Conservation (phyloP, 2,888 invertebrate genomes). For the Nemotelus nigrinus region DNA sequence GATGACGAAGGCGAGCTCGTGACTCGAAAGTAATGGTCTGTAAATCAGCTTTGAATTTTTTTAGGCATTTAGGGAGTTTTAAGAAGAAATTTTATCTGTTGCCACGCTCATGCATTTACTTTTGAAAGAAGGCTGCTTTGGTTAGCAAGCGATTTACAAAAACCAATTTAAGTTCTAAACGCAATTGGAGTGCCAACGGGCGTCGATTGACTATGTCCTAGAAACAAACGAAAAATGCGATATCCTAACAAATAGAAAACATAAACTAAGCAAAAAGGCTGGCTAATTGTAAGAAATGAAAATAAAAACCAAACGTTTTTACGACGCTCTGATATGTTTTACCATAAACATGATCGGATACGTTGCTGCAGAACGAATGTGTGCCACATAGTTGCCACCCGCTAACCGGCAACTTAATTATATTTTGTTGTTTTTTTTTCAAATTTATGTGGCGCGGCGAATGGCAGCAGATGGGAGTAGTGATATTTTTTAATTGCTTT, state of each 20-base stretch:
- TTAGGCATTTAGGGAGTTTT: conserved; percentile 34
- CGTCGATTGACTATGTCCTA: conserved; percentile 33
- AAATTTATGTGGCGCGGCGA: neutral
- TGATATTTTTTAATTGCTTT: no score
- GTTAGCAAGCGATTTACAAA: neutral
- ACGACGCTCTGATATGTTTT: conserved; percentile 19
- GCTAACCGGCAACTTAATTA: neutral
- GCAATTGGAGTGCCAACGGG: conserved; percentile 35
- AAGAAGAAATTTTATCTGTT: conserved; percentile 39
- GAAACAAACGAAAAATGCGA: conserved; percentile 22
- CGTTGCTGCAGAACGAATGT: no score
- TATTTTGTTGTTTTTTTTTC: conserved; percentile 7
- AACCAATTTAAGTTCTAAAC: conserved; percentile 30
- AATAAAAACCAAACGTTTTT: conserved; percentile 1
- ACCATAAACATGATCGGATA: neutral
- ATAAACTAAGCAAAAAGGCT: conserved; percentile 40
- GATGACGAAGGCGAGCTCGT: conserved; percentile 67
- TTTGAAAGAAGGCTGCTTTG: neutral
- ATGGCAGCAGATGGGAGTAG: neutral
- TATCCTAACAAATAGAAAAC: conserved; percentile 10
- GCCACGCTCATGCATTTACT: conserved; percentile 18
- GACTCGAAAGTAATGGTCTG: conserved; percentile 27
- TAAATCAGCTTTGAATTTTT: conserved; percentile 12
- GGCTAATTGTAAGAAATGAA: conserved; percentile 39
- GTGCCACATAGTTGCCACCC: no score